Conservation (phyloP, 2,888 invertebrate genomes). For the Stenotaenia linearis region DNA sequence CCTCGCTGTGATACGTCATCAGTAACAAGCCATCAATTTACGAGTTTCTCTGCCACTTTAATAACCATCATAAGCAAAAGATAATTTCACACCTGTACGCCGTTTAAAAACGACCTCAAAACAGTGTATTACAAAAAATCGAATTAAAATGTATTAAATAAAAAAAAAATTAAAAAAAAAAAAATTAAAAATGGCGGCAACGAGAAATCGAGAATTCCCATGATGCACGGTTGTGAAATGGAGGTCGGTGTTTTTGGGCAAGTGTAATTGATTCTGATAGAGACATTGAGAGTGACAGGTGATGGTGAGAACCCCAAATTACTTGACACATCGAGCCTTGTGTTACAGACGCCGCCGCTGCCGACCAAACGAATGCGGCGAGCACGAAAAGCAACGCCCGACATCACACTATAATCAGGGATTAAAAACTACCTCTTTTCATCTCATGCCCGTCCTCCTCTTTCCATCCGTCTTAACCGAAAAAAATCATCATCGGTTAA, state of each 20-base stretch:
- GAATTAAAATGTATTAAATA: not conserved
- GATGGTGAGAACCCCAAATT: slow-evolving; percentile 30
- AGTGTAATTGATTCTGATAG: slow-evolving; percentile 30
- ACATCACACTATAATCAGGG: slow-evolving; percentile 7
- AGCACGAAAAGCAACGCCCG: slow-evolving; percentile 7
- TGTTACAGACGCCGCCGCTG: slow-evolving; percentile 26
- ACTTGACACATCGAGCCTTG: slow-evolving; percentile 32
- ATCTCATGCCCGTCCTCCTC: not conserved
- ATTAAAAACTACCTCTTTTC: slow-evolving; percentile 15
- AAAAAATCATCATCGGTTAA: not conserved
- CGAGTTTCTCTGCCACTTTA: slow-evolving; percentile 18
- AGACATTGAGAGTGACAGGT: slow-evolving; percentile 31
- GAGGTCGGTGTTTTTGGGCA: not conserved
- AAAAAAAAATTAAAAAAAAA: not conserved
- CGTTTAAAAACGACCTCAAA: slow-evolving; percentile 19
- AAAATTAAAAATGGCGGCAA: not conserved
- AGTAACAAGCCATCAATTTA: slow-evolving; percentile 13
- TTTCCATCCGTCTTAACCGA: not conserved
- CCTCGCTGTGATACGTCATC: slow-evolving; percentile 10
- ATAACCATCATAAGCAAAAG: not conserved
- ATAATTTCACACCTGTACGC: slow-evolving; percentile 5
- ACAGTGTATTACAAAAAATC: not conserved
- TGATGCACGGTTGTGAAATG: not conserved
- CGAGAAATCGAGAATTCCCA: not conserved
- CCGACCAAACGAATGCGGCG: not conserved